phyloP scores from a whole-genome alignment of 2,888 invertebrate genomes.

The Machimus rusticus region DNA sequence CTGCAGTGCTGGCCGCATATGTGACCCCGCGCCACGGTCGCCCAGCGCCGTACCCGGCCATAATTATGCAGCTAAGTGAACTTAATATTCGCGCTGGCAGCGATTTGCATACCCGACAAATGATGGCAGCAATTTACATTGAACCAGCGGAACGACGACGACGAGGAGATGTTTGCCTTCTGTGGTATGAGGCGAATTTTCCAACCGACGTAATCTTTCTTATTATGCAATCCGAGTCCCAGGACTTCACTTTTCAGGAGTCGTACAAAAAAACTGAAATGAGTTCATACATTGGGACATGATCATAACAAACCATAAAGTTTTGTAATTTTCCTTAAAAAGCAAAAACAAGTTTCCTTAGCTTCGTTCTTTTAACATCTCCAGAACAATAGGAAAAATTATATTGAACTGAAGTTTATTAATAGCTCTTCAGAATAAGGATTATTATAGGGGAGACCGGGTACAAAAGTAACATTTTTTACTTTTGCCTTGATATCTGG shows the following conservation, averaged over 20 bases:
- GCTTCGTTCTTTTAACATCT: no score
- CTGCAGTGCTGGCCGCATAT: neutral
- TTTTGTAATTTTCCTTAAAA: no score
- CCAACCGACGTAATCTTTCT: neutral
- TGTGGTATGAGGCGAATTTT: neutral
- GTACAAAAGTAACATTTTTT: no score
- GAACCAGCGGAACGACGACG: neutral
- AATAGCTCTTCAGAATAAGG: no score
- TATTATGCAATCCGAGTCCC: neutral
- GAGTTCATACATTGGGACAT: neutral
- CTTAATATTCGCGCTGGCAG: neutral
- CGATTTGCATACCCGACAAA: neutral
- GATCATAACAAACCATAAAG: neutral
- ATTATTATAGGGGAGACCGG: no score
- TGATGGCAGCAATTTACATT: neutral
- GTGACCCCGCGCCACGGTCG: slow-evolving; percentile 8
- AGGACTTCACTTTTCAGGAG: neutral
- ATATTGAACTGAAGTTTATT: no score
- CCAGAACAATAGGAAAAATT: no score
- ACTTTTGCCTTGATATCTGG: no score
- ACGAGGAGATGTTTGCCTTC: neutral
- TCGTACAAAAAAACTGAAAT: neutral
- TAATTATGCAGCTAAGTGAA: slow-evolving; percentile 27
- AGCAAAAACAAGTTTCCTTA: no score
- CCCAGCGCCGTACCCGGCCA: neutral